These are phyloP conservation scores for Pseudomyrmex cubaensis DNA, from an alignment of 1,140 invertebrate species.

Conservation along the genomic window DNA sequence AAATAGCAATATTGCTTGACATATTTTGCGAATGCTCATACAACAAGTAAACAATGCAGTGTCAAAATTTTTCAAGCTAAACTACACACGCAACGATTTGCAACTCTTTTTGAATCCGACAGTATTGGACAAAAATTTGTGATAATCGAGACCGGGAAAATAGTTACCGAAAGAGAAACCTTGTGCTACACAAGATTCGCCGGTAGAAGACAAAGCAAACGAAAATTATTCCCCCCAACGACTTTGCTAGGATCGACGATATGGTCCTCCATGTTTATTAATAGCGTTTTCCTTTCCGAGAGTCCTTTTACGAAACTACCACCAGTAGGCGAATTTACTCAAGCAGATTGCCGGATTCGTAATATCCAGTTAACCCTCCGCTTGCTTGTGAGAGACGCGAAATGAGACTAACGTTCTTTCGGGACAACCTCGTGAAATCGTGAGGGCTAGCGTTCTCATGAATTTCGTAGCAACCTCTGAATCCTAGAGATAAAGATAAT, in stretches of 20 bases:
- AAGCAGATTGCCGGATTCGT: slow-evolving; percentile 70
- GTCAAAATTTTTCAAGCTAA: slow-evolving; percentile 27
- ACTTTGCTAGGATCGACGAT: slow-evolving; percentile 34
- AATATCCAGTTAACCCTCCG: slow-evolving; percentile 69
- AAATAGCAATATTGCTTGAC: slow-evolving; percentile 31
- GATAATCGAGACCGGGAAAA: neutral
- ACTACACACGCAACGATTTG: neutral
- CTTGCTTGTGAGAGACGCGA: neutral
- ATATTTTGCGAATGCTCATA: slow-evolving; percentile 3
- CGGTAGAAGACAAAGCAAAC: slow-evolving; percentile 40
- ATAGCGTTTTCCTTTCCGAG: slow-evolving; percentile 40
- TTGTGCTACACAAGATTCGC: slow-evolving; percentile 11
- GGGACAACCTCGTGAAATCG: slow-evolving; percentile 42
- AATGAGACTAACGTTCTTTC: slow-evolving; percentile 43
- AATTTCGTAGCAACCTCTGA: slow-evolving; percentile 66
- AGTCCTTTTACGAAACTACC: slow-evolving; percentile 11
- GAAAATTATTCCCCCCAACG: slow-evolving; percentile 48
- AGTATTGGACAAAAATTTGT: no score
- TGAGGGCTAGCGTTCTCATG: slow-evolving; percentile 31
- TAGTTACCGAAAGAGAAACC: neutral
- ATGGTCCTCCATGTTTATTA: slow-evolving; percentile 55
- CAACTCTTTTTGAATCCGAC: neutral
- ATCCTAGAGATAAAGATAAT: slow-evolving; percentile 77
- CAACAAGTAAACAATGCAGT: slow-evolving; percentile 15
- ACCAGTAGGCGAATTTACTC: slow-evolving; percentile 62